A percentile compares a stretch with the other conserved stretches of the same genome.
Conservation (phyloP, 2,888 invertebrate species). For the Ganaspis brasiliensis region DNA sequence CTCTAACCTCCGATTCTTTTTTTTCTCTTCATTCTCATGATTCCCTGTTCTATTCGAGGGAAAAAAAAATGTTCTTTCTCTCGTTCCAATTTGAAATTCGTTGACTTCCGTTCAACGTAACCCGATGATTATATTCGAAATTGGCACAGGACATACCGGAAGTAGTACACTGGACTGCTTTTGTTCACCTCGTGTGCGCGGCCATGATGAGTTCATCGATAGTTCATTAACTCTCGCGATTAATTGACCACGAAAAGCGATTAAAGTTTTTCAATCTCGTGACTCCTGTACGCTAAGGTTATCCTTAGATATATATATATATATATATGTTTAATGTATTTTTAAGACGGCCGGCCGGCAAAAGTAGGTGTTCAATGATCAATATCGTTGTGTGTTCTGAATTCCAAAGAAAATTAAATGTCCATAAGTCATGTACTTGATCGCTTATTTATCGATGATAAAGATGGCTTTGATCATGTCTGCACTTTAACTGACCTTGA, state of each 20-base stretch:
- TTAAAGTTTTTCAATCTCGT: slow-evolving; percentile 32
- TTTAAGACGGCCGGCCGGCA: slow-evolving; percentile 25
- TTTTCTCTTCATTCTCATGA: slow-evolving; percentile 32
- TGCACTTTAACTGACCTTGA: background rate
- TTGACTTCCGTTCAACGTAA: background rate
- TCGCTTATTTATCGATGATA: slow-evolving; percentile 21
- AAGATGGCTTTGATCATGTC: background rate
- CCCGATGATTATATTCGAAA: slow-evolving; percentile 3
- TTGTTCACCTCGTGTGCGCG: slow-evolving; percentile 15
- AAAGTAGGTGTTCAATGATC: slow-evolving; percentile 27
- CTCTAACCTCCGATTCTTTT: slow-evolving; percentile 29
- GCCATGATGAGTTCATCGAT: slow-evolving; percentile 32
- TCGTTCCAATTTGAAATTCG: slow-evolving; percentile 1
- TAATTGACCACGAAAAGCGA: slow-evolving; percentile 21
- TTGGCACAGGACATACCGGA: background rate
- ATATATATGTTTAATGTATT: background rate
- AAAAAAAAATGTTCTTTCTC: background rate
- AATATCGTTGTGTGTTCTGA: slow-evolving; percentile 25
- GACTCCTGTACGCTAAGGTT: slow-evolving; percentile 23
- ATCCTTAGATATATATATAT: no score
- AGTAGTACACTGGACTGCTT: background rate
- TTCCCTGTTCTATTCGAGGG: background rate
- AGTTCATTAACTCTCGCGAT: slow-evolving; percentile 35
- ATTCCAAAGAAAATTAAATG: slow-evolving; percentile 28
- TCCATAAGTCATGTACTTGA: slow-evolving; percentile 17